Base-by-base conservation (phyloP, 1,140 invertebrate genomes). In the Melitaea cinxia region DNA sequence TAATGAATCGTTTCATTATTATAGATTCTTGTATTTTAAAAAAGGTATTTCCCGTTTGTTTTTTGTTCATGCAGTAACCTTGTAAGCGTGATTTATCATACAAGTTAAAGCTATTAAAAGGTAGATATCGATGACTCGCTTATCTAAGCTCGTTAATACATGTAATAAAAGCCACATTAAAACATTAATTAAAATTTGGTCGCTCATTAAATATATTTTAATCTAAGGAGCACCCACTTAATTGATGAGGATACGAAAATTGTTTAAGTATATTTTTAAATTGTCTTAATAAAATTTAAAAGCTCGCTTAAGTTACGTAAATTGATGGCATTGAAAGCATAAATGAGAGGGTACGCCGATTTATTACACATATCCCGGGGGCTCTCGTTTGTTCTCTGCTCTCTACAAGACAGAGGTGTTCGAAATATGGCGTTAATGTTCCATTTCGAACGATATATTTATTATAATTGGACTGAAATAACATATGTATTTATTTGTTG, bases 341-440 rank as follows among this genome's bases (percentile, higher is more conserved):
- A 80, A 74, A 73, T 74, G 75, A 72, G 71, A 70, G 71, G 68
- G 69, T 60, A 49, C 66, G 73, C 68, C 72, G 79, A 85, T 85
- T 81, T 82, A 82, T 85, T 80, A 78, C 75, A 75, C 77, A 77
- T 80, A 80, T 72, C 81, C 83, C 70, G 71, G 49, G 77, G 83
- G 79, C 72, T 19, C 74, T 77, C 80, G 78, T 83, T 84, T 77
- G 77, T 75, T 76, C 63, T 75, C 70, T 55, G 54, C 65, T 73
- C 67, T 59, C 61, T 70, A 76, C 79, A 70, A 80, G 42, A 23
- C 42, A 2, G 75, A 82, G 78, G 75, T 82, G 33, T 60, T 55
- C 52, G 42, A 19, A 28, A 65, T 66, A 63, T 72, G 70, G 75
- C 64, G 70, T 74, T 72, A 67, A 66, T 73, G 72, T 75, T 80